Evolutionary conservation across 2,888 invertebrate genomes (phyloP).

Genomic region (Portevinia maculata): DNA sequence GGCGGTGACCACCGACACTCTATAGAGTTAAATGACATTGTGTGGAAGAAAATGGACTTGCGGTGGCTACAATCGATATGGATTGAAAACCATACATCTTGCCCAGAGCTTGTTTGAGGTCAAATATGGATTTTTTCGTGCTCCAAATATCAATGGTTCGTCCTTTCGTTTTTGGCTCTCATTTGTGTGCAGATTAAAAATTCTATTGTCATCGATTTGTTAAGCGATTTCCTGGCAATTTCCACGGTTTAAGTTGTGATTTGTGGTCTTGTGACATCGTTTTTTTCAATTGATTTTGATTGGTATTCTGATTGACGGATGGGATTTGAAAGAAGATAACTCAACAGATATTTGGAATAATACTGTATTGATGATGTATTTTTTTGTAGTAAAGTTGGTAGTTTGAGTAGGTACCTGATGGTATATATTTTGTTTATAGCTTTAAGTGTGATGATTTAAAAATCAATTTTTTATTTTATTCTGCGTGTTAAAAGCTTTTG

Average conservation of each 20-base stretch:
- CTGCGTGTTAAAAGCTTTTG: too few relatives aligned
- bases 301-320: neutral
- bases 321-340: neutral
- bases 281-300: neutral
- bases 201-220: neutral
- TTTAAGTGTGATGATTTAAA: too few relatives aligned
- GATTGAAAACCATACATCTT: neutral
- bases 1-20: neutral
- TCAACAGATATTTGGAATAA: too few relatives aligned
- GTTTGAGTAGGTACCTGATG: too few relatives aligned
- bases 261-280: neutral
- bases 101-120: constrained; percentile 5
- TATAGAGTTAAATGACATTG: neutral
- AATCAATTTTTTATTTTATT: too few relatives aligned
- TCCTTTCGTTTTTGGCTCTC: neutral
- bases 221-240: constrained; percentile 3
- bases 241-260: neutral
- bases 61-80: neutral
- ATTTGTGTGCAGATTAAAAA: neutral
- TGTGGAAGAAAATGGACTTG: constrained; percentile 26
- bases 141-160: neutral
- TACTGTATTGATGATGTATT: too few relatives aligned
- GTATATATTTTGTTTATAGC: too few relatives aligned
- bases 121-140: neutral
- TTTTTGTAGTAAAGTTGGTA: too few relatives aligned